phyloP scores from a whole-genome alignment of 2,113 vertebrate species.

The Elephantulus edwardii region DNA sequence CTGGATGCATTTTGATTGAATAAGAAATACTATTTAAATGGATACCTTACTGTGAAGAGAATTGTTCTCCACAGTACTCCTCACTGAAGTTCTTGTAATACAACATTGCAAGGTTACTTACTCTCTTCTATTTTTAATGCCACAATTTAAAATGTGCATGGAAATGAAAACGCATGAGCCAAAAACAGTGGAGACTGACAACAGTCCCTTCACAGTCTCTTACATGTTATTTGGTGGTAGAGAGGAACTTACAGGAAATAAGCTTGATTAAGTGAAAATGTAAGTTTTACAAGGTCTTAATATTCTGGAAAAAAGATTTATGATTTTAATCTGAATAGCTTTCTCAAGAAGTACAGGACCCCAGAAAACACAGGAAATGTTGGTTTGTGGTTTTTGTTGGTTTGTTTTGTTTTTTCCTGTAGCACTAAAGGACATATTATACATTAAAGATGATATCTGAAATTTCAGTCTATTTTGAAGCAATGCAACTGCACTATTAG shows the following conservation, averaged over 20 bases:
- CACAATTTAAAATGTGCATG: constrained; percentile 57
- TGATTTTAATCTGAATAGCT: constrained; percentile 69
- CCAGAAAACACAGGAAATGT: constrained; percentile 80
- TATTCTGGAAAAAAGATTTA: constrained; percentile 81
- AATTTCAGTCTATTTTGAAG: constrained; percentile 76
- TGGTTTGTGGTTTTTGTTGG: no score
- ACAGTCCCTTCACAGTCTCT: constrained; percentile 23
- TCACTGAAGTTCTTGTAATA: constrained; percentile 63
- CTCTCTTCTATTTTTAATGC: constrained; percentile 58
- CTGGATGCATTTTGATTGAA: constrained; percentile 39
- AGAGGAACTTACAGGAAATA: constrained; percentile 44
- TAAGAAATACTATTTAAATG: constrained; percentile 42
- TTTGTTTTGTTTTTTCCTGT: constrained; percentile 66
- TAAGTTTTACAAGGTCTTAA: constrained; percentile 70
- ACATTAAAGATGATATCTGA: constrained; percentile 75
- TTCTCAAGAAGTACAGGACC: constrained; percentile 79
- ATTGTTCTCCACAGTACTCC: background rate
- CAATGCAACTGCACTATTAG: constrained; percentile 75
- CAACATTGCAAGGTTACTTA: constrained; percentile 15
- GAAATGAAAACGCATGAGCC: constrained; percentile 64
- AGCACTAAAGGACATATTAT: constrained; percentile 69
- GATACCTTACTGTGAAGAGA: constrained; percentile 33
- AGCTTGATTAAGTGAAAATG: constrained; percentile 75
- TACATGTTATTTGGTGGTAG: constrained; percentile 41
- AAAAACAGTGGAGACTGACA: constrained; percentile 60